A percentile compares a stretch with the other conserved stretches of the same genome.
Conservation (phyloP, 2,113 vertebrate species). For the cat (Felis catus) region DNA sequence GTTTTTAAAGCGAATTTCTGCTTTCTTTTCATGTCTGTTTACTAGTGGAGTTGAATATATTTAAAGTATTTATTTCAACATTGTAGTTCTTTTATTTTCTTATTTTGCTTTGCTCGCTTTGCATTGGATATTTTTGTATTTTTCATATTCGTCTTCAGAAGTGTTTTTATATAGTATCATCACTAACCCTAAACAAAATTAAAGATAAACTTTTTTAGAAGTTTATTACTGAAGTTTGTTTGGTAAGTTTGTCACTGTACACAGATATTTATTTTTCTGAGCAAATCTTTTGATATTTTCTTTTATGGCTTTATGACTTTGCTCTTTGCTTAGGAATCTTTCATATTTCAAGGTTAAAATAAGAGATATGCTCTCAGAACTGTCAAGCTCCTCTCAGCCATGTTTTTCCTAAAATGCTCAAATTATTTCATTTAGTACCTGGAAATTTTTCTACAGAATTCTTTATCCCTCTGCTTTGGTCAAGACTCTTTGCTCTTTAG, state of each 20-base stretch:
- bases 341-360: background rate
- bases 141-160: background rate
- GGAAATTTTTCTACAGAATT: background rate
- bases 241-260: background rate
- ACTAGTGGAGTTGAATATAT: background rate
- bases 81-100: background rate
- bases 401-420: background rate
- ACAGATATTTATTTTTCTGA: background rate
- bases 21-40: background rate
- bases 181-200: background rate
- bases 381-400: background rate
- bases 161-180: background rate
- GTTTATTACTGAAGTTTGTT: background rate
- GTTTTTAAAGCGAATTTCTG: background rate
- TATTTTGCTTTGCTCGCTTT: background rate
- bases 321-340: background rate
- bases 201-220: background rate
- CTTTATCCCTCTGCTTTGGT: background rate
- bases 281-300: background rate
- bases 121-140: background rate
- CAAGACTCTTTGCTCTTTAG: background rate
- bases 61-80: background rate
- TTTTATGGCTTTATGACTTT: background rate
- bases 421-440: background rate
- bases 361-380: background rate